A percentile compares a stretch with the other conserved stretches of the same genome.
phyloP scores from a whole-genome alignment of 2,888 invertebrate species.

The Pheosia gnoma region DNA sequence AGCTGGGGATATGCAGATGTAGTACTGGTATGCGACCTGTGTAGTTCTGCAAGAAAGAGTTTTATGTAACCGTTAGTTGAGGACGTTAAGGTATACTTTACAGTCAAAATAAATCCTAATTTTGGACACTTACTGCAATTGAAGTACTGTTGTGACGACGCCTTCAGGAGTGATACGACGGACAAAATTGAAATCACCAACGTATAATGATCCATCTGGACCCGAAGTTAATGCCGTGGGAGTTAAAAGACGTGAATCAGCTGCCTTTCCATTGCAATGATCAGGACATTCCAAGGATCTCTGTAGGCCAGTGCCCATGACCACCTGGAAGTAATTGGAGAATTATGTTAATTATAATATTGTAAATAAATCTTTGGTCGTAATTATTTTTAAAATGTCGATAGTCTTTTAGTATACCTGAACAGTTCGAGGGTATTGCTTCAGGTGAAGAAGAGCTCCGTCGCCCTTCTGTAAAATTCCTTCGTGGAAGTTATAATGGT shows the following conservation, averaged over 20 bases:
- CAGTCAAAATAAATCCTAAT: not conserved
- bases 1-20: constrained; percentile 97
- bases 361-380: not conserved
- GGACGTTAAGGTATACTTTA: not conserved
- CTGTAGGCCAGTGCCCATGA: constrained; percentile 96
- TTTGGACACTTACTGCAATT: constrained; percentile 87
- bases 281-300: constrained; percentile 94
- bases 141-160: constrained; percentile 93
- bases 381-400: not conserved
- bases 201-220: constrained; percentile 98
- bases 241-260: constrained; percentile 93
- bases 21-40: constrained; percentile 98
- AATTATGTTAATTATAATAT: not conserved
- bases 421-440: constrained; percentile 95
- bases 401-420: constrained; percentile 73
- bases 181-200: constrained; percentile 98
- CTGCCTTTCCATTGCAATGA: constrained; percentile 93
- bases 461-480: constrained; percentile 99
- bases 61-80: not conserved
- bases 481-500: constrained; percentile 99
- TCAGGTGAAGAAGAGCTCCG: constrained; percentile 96
- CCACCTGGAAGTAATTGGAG: constrained; percentile 85
- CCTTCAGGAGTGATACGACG: constrained; percentile 95
- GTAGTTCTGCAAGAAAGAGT: constrained; percentile 89
- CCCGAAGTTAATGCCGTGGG: constrained; percentile 97